Evolutionary conservation across 2,113 vertebrate genomes (phyloP).

Genomic region (Zapus hudsonius): DNA sequence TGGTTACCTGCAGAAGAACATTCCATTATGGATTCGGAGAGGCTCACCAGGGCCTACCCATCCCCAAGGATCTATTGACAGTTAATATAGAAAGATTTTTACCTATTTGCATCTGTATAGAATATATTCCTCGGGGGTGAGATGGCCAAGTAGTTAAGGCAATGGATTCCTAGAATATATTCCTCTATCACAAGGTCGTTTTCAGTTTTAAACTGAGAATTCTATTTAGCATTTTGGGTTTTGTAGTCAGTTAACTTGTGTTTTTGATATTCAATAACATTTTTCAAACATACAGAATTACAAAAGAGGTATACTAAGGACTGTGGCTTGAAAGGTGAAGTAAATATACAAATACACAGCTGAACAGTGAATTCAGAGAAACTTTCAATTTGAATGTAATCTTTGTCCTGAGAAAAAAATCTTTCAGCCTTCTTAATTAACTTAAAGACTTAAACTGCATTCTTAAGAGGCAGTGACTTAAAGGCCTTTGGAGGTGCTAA

Average conservation of each 20-base stretch:
- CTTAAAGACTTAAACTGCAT: constrained; percentile 29
- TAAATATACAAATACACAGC: constrained; percentile 19
- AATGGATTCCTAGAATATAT: no score
- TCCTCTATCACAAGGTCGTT: constrained; percentile 2
- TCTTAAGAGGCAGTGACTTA: not conserved
- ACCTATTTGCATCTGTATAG: not conserved
- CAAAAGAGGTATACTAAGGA: not conserved
- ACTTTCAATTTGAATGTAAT: constrained; percentile 17
- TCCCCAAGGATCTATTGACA: no score
- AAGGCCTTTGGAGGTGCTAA: not conserved
- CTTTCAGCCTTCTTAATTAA: constrained; percentile 10
- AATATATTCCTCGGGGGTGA: constrained; percentile 6
- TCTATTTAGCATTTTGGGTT: not conserved
- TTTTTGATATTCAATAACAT: constrained; percentile 10
- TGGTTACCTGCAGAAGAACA: no score
- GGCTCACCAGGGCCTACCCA: no score
- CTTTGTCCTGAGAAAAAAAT: not conserved
- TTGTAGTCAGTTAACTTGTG: not conserved
- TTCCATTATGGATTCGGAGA: no score
- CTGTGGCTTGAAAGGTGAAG: not conserved
- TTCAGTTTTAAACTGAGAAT: not conserved
- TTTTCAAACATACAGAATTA: not conserved
- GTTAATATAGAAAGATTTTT: not conserved
- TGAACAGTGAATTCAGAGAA: not conserved
- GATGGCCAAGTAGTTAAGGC: no score